These are phyloP conservation scores for Eristalis pertinax DNA, from an alignment of 2,888 invertebrate species.

Conservation along the genomic window DNA sequence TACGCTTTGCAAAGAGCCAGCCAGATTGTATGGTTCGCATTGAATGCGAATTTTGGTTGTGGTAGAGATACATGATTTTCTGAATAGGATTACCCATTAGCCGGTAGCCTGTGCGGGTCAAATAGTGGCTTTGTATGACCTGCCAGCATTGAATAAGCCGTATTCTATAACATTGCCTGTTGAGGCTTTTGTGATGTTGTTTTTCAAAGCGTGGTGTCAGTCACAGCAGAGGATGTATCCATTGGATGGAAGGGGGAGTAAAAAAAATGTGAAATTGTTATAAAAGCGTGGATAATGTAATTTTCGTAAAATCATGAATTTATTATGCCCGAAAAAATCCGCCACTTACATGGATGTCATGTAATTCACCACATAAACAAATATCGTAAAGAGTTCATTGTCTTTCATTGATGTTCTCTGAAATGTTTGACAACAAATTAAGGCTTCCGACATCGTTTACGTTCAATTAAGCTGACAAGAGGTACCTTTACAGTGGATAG, in stretches of 20 bases:
- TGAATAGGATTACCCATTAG: neutral
- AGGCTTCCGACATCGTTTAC: too few species aligned
- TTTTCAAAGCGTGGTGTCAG: neutral
- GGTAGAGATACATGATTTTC: neutral
- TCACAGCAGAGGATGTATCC: too few species aligned
- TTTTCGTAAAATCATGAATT: too few species aligned
- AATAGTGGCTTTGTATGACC: neutral
- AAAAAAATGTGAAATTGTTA: neutral
- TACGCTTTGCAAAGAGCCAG: neutral
- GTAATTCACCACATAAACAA: too few species aligned
- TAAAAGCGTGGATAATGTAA: neutral
- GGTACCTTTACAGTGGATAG: too few species aligned
- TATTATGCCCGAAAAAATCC: too few species aligned
- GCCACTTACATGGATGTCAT: too few species aligned
- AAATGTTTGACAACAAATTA: too few species aligned
- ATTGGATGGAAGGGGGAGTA: neutral
- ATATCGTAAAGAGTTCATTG: too few species aligned
- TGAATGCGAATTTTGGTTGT: slow-evolving; percentile 8
- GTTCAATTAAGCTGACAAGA: too few species aligned
- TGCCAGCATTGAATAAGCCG: neutral
- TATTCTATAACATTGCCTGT: neutral
- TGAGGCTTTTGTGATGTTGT: neutral
- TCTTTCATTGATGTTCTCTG: too few species aligned
- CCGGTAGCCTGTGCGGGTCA: neutral
- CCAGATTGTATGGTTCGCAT: neutral